These are phyloP conservation scores for Chiridota heheva DNA, from an alignment of 35 echinoderm and acorn worm genomes.

Conservation along the genomic window DNA sequence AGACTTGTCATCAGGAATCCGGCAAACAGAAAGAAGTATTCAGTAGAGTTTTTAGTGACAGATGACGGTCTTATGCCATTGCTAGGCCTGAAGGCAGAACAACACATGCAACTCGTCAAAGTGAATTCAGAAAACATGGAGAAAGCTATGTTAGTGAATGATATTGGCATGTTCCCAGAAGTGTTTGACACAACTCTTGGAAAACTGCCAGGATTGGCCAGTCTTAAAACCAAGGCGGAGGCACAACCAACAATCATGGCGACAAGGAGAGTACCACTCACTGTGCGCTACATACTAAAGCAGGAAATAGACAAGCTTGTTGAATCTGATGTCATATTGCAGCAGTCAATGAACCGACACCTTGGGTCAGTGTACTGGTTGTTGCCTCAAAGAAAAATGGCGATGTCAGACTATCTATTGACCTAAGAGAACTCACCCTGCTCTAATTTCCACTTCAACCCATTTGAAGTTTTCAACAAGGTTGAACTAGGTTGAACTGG, in stretches of 20 bases:
- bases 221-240: neutral
- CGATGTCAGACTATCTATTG: constrained; percentile 36
- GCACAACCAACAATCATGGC: neutral
- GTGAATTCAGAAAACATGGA: constrained; percentile 40
- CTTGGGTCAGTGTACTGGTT: constrained; percentile 31
- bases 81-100: neutral
- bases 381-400: constrained; percentile 18
- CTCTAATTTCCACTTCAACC: too few relatives aligned
- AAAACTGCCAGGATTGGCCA: neutral
- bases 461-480: too few relatives aligned
- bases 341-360: constrained; percentile 30
- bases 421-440: constrained; percentile 32
- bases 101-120: constrained; percentile 40
- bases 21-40: constrained; percentile 38
- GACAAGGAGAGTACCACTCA: constrained; percentile 26
- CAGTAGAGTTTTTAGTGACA: constrained; percentile 56
- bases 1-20: constrained; percentile 1
- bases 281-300: constrained; percentile 12
- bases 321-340: constrained; percentile 6
- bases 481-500: too few relatives aligned
- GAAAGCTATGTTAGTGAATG: neutral
- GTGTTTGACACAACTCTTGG: constrained; percentile 26
- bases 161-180: neutral
- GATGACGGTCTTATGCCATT: constrained; percentile 4
- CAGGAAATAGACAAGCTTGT: constrained; percentile 33